A percentile compares a stretch with the other conserved stretches of the same genome.
Evolutionary conservation across 2,888 invertebrate species (phyloP).

Genomic region (Acronicta alni): DNA sequence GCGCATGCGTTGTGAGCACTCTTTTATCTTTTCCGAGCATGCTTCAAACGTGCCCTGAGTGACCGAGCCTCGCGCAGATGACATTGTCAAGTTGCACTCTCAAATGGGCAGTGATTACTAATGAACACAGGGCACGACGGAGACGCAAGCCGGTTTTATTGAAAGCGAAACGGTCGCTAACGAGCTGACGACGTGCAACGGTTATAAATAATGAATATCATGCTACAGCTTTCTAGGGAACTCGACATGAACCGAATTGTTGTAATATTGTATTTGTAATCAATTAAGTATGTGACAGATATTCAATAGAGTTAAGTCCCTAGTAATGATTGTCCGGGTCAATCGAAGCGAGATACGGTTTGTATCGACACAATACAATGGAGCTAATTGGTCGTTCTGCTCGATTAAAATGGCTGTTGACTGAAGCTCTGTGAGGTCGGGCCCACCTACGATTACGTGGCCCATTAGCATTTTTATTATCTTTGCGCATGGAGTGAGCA

Average conservation of each 20-base stretch:
- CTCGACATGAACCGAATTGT: conserved; percentile 20
- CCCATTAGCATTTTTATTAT: conserved; percentile 56
- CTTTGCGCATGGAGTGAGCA: conserved; percentile 21
- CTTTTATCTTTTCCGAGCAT: conserved; percentile 58
- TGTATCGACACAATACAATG: conserved; percentile 65
- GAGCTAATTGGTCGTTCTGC: conserved; percentile 70
- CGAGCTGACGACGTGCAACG: conserved; percentile 37
- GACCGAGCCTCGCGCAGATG: conserved; percentile 28
- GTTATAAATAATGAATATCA: conserved; percentile 55
- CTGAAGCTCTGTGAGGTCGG: conserved; percentile 41
- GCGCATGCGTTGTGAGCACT: conserved; percentile 66
- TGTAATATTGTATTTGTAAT: conserved; percentile 47
- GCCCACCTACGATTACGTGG: conserved; percentile 57
- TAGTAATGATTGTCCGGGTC: conserved; percentile 66
- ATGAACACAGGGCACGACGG: conserved; percentile 28
- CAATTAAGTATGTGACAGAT: conserved; percentile 50
- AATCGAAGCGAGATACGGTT: conserved; percentile 68
- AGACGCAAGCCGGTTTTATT: conserved; percentile 53
- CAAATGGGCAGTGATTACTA: conserved; percentile 32
- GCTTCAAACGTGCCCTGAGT: conserved; percentile 57
- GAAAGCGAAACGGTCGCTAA: conserved; percentile 52
- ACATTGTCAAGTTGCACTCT: conserved; percentile 46
- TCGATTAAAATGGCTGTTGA: conserved; percentile 58
- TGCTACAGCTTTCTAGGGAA: conserved; percentile 44
- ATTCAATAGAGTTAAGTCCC: conserved; percentile 56